Conservation (phyloP, 2,888 invertebrate species). For the Sinhomidia bicolor region DNA sequence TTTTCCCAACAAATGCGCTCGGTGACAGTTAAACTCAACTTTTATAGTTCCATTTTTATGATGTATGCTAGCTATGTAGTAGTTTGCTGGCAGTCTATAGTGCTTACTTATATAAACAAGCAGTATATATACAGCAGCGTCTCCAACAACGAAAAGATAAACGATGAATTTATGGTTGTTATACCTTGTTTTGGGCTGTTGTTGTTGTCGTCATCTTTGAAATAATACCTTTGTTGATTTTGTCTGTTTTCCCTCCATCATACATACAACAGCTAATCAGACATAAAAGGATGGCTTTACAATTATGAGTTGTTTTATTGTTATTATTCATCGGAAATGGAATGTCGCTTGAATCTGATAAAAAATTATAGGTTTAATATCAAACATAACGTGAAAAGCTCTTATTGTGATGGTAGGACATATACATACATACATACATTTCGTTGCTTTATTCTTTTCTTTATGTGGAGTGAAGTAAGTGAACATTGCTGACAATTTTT, state of each 20-base stretch:
- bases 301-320: neutral
- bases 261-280: neutral
- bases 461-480: too few species aligned
- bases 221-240: constrained; percentile 39
- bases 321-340: neutral
- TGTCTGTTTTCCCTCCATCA: neutral
- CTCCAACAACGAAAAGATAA: neutral
- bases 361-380: neutral
- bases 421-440: too few species aligned
- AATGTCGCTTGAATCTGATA: neutral
- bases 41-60: constrained; percentile 7
- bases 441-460: neutral
- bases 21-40: constrained; percentile 31
- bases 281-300: neutral
- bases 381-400: too few species aligned
- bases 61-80: neutral
- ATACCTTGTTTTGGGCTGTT: neutral
- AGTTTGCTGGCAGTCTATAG: neutral
- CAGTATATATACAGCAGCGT: neutral
- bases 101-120: neutral
- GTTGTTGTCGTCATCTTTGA: constrained; percentile 16
- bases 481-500: too few species aligned
- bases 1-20: constrained; percentile 23
- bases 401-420: neutral
- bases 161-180: neutral